Conservation (phyloP, 2,113 vertebrate species). For the Thunnus maccoyii region DNA sequence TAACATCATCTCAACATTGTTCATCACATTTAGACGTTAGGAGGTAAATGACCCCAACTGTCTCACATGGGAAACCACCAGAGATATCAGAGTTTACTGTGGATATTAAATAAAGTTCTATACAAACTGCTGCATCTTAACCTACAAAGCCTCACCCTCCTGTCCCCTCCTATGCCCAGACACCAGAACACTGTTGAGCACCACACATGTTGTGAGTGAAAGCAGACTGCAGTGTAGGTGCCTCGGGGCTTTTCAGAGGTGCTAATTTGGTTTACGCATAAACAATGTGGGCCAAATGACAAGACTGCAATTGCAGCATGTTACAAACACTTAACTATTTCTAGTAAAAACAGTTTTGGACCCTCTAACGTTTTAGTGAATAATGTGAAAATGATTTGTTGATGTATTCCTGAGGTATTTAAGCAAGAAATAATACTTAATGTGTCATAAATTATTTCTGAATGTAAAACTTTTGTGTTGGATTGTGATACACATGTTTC, state of each 20-base stretch:
- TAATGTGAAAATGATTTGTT: neutral
- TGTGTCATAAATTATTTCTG: neutral
- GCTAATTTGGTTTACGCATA: constrained; percentile 74
- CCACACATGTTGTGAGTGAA: constrained; percentile 18
- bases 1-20: neutral
- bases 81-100: neutral
- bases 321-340: constrained; percentile 63
- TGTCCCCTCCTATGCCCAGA: neutral
- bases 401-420: neutral
- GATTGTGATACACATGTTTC: neutral
- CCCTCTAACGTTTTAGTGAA: neutral
- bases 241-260: constrained; percentile 53
- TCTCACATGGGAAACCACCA: neutral
- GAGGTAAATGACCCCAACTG: neutral
- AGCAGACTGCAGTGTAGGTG: constrained; percentile 37
- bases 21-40: neutral
- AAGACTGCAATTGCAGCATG: constrained; percentile 40
- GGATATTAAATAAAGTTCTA: neutral
- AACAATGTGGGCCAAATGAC: constrained; percentile 61
- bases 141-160: neutral
- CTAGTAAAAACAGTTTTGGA: neutral
- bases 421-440: neutral
- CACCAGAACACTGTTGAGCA: constrained; percentile 14
- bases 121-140: constrained; percentile 1
- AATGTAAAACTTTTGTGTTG: neutral